Evolutionary conservation across 2,113 vertebrate species (phyloP).

Genomic region (Eublepharis macularius): DNA sequence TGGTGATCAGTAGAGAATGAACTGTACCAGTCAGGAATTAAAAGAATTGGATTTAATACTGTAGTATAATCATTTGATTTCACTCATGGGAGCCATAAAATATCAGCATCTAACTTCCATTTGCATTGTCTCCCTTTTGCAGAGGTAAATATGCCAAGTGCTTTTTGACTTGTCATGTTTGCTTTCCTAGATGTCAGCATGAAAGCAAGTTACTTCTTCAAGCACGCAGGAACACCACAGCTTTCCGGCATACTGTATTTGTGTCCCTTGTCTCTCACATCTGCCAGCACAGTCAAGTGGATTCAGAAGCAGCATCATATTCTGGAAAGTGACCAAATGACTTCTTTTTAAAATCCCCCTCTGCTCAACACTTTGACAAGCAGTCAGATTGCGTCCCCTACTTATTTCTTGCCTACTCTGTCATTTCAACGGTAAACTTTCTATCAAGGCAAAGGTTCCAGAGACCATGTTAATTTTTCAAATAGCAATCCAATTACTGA

Average conservation of each 20-base stretch:
- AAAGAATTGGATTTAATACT: background rate
- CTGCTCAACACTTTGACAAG: constrained; percentile 39
- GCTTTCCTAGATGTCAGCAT: background rate
- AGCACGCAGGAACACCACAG: constrained; percentile 18
- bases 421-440: constrained; percentile 27
- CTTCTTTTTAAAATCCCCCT: constrained; percentile 27
- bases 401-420: constrained; percentile 8
- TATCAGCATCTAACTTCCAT: background rate
- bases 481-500: constrained; percentile 75
- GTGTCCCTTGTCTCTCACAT: constrained; percentile 42
- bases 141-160: background rate
- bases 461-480: constrained; percentile 71
- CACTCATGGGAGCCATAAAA: background rate
- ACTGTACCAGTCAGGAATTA: no score
- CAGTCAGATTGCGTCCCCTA: constrained; percentile 7
- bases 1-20: no score
- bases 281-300: constrained; percentile 9
- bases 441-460: constrained; percentile 39
- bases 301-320: constrained; percentile 7
- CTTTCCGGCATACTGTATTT: background rate
- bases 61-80: background rate
- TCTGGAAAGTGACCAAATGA: constrained; percentile 27
- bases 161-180: constrained; percentile 18
- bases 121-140: background rate
- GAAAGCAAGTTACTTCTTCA: constrained; percentile 15